A percentile compares a stretch with the other conserved stretches of the same genome.
phyloP scores from a whole-genome alignment of 2,888 invertebrate species.

The Sminthurinus aureus region DNA sequence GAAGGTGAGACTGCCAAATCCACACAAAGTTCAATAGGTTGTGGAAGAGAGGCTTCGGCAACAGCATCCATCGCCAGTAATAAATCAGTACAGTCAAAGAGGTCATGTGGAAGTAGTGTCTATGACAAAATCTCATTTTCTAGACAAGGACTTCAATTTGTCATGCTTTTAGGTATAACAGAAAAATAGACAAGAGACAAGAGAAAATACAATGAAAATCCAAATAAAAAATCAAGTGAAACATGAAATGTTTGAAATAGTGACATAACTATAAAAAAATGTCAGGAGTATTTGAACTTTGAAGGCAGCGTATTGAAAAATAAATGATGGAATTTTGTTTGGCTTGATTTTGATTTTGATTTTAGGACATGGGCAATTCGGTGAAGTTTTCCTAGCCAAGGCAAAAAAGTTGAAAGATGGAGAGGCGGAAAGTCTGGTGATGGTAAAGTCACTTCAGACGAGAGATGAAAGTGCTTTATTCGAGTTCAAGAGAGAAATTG shows the following conservation, averaged over 20 bases:
- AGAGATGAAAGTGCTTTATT: slow-evolving; percentile 77
- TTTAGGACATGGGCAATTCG: slow-evolving; percentile 89
- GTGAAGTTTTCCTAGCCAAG: slow-evolving; percentile 85
- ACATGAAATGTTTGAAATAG: too few species aligned
- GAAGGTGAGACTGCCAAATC: slow-evolving; percentile 58
- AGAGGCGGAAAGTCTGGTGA: slow-evolving; percentile 65
- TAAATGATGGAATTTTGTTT: too few species aligned
- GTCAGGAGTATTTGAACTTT: not conserved
- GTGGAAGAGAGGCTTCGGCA: slow-evolving; percentile 53
- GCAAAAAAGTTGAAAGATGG: slow-evolving; percentile 61
- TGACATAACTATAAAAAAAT: not conserved
- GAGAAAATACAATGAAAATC: too few species aligned
- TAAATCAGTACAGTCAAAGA: slow-evolving; percentile 62
- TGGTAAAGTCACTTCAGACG: slow-evolving; percentile 80
- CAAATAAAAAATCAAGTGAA: too few species aligned
- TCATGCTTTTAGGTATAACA: slow-evolving; percentile 67
- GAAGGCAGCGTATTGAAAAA: too few species aligned
- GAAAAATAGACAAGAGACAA: not conserved
- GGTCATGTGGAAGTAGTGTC: slow-evolving; percentile 66
- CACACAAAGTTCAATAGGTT: slow-evolving; percentile 53
- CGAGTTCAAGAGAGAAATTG: slow-evolving; percentile 89
- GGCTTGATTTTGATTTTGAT: too few species aligned
- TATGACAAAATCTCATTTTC: slow-evolving; percentile 81
- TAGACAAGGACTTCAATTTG: slow-evolving; percentile 73
- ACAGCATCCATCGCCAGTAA: slow-evolving; percentile 57